Base-by-base conservation (phyloP, 2,888 invertebrate genomes). In the Pachliopta kotzebuea region DNA sequence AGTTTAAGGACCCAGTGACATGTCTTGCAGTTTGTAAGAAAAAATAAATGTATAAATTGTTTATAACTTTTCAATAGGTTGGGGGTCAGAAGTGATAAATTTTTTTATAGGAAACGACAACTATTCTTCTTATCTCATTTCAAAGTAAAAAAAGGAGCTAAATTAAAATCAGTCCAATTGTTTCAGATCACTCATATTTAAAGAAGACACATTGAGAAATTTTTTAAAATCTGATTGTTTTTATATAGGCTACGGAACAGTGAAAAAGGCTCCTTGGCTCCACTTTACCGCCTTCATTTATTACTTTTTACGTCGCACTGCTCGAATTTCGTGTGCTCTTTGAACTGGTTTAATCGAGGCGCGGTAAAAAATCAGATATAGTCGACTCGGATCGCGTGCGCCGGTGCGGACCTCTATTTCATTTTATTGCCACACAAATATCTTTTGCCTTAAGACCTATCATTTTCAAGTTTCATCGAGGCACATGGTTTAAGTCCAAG, bases 291-390 rank as follows among this genome's bases (percentile, higher is more conserved):
- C 69, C 69, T 68, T 68, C 68, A 68, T 70, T 65, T 68, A 72
- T 62, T 67, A 71, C 73, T 76, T 79, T 75, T 83, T 84, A 81
- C 80, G 76, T 75, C 68, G 69, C 70, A 71, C 78, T 76, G 71
- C 76, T 80, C 77, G 75, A 79, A 81, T 84, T 83, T 83, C 81
- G 81, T 81, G 78, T 85, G 86, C 85, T 88, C 87, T 87, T 86
- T 88, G 86, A 88, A 88, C 86, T 86, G 83, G 82, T 85, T 85
- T 81, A 77, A 84, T 83, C 80, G 83, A 84, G 81, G 76, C 75
- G 71, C 71, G 69, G 79, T 81, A 84, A 85, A 86, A 85, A 85
- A 78, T 75, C 77, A 72, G 79, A 83, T 79, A 79, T 79, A 80
- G 75, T 71, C 49, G 29, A 67, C 58, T 67, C 71, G 71, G 78